Evolutionary conservation across 2,888 invertebrate species (phyloP).

Genomic region (Limnephilus auricula): DNA sequence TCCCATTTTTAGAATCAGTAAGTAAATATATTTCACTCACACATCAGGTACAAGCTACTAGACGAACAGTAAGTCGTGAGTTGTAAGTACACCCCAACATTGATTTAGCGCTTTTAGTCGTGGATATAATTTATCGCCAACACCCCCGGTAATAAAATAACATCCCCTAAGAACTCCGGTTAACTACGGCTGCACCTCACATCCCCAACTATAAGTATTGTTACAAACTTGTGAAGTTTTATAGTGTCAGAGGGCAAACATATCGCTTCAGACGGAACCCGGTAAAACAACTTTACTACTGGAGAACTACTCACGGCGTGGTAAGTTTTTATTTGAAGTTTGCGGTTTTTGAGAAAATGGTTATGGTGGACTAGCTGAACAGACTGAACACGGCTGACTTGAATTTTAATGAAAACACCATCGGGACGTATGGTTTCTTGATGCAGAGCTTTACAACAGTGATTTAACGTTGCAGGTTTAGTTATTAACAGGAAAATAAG

Average conservation of each 20-base stretch:
- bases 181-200: conserved; percentile 8
- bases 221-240: background rate
- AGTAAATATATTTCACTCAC: background rate
- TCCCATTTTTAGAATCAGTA: too few relatives aligned
- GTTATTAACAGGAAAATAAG: too few relatives aligned
- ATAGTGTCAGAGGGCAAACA: background rate
- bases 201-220: background rate
- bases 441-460: background rate
- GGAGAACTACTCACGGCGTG: background rate
- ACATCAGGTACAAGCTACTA: background rate
- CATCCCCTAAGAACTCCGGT: conserved; percentile 8
- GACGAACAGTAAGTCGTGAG: too few relatives aligned
- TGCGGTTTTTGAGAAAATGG: background rate
- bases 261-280: background rate
- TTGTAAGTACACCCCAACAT: background rate
- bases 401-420: background rate
- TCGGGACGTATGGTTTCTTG: background rate
- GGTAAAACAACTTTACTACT: background rate
- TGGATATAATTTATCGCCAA: conserved; percentile 19
- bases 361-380: background rate
- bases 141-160: conserved; percentile 24
- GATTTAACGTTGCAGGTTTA: background rate
- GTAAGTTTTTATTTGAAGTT: background rate
- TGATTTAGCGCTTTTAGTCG: conserved; percentile 3
- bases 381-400: background rate